A percentile compares a stretch with the other conserved stretches of the same genome.
phyloP scores from a whole-genome alignment of 2,888 invertebrate species.

The Petrolisthes cinctipes region DNA sequence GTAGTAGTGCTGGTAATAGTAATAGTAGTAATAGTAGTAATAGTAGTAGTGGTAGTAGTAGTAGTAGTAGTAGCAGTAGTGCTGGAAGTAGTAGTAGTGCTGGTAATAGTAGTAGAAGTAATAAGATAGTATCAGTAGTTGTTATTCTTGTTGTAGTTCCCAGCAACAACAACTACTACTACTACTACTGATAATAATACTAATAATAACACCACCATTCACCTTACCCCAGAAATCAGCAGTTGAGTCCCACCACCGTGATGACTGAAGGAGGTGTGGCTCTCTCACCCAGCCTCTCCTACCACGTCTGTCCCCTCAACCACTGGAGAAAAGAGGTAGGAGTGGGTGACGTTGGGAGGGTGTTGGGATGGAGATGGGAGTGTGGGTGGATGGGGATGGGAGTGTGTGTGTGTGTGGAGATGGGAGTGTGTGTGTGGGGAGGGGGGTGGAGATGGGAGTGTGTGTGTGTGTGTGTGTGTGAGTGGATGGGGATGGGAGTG shows the following conservation, averaged over 20 bases:
- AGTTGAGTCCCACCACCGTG: no score
- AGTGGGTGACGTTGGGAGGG: not conserved
- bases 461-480: slow-evolving; percentile 1
- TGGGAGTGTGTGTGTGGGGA: not conserved
- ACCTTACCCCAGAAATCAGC: no score
- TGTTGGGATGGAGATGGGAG: not conserved
- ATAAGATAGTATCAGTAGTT: not conserved
- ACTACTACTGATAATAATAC: not conserved
- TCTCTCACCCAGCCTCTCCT: not conserved
- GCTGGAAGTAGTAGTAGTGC: not conserved
- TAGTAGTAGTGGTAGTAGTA: not conserved
- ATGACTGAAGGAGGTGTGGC: not conserved
- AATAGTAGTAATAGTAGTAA: not conserved
- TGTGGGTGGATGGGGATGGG: not conserved
- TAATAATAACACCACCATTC: not conserved
- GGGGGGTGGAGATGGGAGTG: not conserved
- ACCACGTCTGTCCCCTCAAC: not conserved
- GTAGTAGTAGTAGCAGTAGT: slow-evolving; percentile 13
- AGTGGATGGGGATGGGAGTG: not conserved
- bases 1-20: not conserved
- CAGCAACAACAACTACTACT: not conserved
- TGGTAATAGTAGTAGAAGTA: not conserved
- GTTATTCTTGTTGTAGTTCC: not conserved
- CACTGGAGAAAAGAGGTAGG: not conserved
- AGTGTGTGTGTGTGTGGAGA: not conserved